Base-by-base conservation (phyloP, 2,888 invertebrate species). In the Brenthis daphne region DNA sequence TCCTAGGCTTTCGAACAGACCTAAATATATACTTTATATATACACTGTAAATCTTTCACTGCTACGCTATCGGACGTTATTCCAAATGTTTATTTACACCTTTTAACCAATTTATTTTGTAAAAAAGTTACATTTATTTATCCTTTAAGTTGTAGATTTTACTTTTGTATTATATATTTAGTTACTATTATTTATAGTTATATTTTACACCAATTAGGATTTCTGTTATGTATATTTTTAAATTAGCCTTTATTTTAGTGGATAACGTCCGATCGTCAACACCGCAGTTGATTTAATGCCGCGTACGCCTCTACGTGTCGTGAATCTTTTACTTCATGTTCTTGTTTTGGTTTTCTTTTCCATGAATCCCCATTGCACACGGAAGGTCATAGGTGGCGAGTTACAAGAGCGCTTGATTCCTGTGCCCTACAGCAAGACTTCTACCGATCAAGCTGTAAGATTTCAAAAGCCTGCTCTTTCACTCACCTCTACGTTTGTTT, bases 361-460 rank as follows among this genome's bases (percentile, higher is more conserved):
- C 95, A 95, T 95, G 95, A 96, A 95, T 94, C 95, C 95, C 89
- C 87, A 90, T 96, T 96, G 96, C 95, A 96, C 96, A 95, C 96
- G 97, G 96, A 97, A 99, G 99, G 98, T 99, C 96, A 99, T 99
- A 97, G 98, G 98, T 96, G 99, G 99, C 95, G 98, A 98, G 96
- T 98, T 98, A 95, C 98, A 98, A 96, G 98, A 98, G 95, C 98
- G 98, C 95, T 97, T 99, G 96, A 98, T 99, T 94, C 98, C 99
- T 94, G 98, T 99, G 94, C 99, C 98, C 94, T 98, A 98, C 97
- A 98, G 98, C 98, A 98, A 98, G 97, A 98, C 98, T 94, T 98
- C 98, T 94, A 99, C 98, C 95, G 99, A 99, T 96, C 99, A 99
- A 97, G 98, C 98, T 98, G 99, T 99, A 99, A 99, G 99, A 96